Conservation (phyloP, 2,888 invertebrate species). For the Drosophila parthenogenetica region DNA sequence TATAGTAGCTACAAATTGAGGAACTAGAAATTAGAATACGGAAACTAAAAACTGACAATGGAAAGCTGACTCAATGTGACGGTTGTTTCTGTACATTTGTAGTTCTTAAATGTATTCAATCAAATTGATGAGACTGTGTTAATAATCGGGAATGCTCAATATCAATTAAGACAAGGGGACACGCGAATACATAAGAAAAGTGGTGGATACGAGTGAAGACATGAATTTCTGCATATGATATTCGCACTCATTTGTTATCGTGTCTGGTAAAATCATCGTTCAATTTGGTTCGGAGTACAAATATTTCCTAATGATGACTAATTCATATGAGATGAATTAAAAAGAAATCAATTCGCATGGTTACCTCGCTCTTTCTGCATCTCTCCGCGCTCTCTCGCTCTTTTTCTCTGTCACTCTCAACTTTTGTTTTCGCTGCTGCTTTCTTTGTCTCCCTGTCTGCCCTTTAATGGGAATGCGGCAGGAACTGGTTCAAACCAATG, state of each 20-base stretch:
- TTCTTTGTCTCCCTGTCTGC: not conserved
- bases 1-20: not conserved
- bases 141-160: conserved; percentile 65
- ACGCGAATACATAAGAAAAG: conserved; percentile 5
- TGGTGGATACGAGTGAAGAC: conserved; percentile 7
- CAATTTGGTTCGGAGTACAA: conserved; percentile 25
- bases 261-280: conserved; percentile 36
- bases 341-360: conserved; percentile 64
- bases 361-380: not conserved
- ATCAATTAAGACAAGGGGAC: conserved; percentile 63
- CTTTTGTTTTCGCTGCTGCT: not conserved
- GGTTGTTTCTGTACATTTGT: not conserved
- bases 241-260: conserved; percentile 5
- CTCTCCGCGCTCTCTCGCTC: not conserved
- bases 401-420: not conserved
- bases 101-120: conserved; percentile 43
- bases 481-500: conserved; percentile 66
- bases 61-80: conserved; percentile 14
- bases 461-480: conserved; percentile 36
- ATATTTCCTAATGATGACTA: conserved; percentile 9
- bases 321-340: conserved; percentile 40
- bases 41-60: conserved; percentile 9
- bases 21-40: not conserved
- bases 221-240: conserved; percentile 21
- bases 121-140: conserved; percentile 44